A percentile compares a stretch with the other conserved stretches of the same genome.
Evolutionary conservation across 37 sponge, comb jelly and placozoan species (phyloP).

Genomic region (Halisarca cf. caerulea): DNA sequence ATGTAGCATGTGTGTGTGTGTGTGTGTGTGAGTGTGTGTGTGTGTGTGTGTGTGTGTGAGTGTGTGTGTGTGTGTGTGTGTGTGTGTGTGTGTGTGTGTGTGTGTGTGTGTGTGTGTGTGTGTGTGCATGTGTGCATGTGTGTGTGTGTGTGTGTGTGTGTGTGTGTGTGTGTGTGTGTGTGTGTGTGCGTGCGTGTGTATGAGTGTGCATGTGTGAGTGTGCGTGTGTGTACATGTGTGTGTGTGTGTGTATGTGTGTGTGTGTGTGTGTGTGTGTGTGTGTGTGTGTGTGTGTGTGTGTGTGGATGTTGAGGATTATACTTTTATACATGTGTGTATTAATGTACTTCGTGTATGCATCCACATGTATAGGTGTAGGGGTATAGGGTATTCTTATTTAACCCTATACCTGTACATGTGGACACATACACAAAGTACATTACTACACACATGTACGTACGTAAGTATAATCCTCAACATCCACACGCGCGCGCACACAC

Average conservation of each 20-base stretch:
- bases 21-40: constrained; percentile 21
- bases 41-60: constrained; percentile 37
- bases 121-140: constrained; percentile 34
- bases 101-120: constrained; percentile 37
- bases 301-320: too few relatives aligned
- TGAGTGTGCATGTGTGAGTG: constrained; percentile 1
- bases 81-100: constrained; percentile 48
- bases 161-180: constrained; percentile 16
- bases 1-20: constrained; percentile 9
- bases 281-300: too few relatives aligned
- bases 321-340: too few relatives aligned
- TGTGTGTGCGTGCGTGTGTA: constrained; percentile 25
- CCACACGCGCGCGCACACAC: too few relatives aligned
- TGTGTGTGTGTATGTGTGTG: constrained; percentile 5
- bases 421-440: too few relatives aligned
- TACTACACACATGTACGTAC: too few relatives aligned
- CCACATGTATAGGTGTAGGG: too few relatives aligned
- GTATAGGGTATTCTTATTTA: too few relatives aligned
- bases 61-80: constrained; percentile 35
- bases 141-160: constrained; percentile 30
- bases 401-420: too few relatives aligned
- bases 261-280: neutral
- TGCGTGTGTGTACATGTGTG: neutral
- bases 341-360: too few relatives aligned
- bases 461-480: too few relatives aligned